These are phyloP conservation scores for Euclidia mi DNA, from an alignment of 2,888 invertebrate species.

Conservation along the genomic window DNA sequence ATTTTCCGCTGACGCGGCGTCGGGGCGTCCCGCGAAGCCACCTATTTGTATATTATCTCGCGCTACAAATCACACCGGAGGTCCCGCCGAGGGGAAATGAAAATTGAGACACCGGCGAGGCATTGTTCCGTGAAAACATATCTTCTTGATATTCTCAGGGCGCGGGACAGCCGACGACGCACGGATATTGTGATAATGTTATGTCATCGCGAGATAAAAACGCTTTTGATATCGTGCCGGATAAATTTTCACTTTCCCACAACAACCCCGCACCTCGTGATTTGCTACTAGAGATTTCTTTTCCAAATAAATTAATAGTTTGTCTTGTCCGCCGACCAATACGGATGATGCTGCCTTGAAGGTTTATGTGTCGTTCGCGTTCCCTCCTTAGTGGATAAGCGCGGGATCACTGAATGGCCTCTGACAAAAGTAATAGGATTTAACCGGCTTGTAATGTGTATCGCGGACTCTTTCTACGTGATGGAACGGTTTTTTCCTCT, in stretches of 20 bases:
- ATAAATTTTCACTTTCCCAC: slow-evolving; percentile 78
- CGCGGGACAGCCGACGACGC: slow-evolving; percentile 82
- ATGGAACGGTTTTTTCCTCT: too few species aligned
- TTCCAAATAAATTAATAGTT: slow-evolving; percentile 42
- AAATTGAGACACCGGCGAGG: slow-evolving; percentile 88
- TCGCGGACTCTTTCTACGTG: not conserved
- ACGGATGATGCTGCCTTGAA: slow-evolving; percentile 33
- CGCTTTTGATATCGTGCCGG: slow-evolving; percentile 78
- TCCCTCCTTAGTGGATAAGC: not conserved
- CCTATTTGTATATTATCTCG: slow-evolving; percentile 88
- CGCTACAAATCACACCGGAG: slow-evolving; percentile 89
- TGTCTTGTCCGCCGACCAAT: slow-evolving; percentile 33
- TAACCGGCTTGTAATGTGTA: slow-evolving; percentile 2
- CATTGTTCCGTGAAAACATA: slow-evolving; percentile 89
- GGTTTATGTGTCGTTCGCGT: slow-evolving; percentile 6
- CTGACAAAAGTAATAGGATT: slow-evolving; percentile 2
- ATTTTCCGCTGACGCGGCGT: slow-evolving; percentile 79
- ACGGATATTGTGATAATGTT: slow-evolving; percentile 87
- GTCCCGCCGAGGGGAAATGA: slow-evolving; percentile 87
- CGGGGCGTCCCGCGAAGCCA: slow-evolving; percentile 80
- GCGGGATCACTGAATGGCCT: slow-evolving; percentile 6
- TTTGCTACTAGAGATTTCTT: slow-evolving; percentile 47
- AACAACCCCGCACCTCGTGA: slow-evolving; percentile 49
- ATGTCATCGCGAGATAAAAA: slow-evolving; percentile 82
- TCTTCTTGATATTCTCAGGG: slow-evolving; percentile 86